Percentiles rank a stretch among this genome's conserved stretches.
Conservation (phyloP, 2,888 invertebrate species). For the Trichopria drosophilae region DNA sequence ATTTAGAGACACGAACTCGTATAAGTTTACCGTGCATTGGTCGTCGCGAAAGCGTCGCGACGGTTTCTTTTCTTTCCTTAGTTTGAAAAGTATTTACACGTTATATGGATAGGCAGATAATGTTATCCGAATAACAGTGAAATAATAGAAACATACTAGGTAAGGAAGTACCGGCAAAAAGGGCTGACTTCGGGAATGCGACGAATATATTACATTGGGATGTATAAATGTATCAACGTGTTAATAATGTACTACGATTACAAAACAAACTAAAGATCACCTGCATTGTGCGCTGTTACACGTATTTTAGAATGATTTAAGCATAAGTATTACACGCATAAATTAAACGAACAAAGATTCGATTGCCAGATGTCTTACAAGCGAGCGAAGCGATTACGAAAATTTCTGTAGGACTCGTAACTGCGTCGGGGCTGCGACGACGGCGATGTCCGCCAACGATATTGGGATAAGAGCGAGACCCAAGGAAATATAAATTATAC, state of each 20-base stretch:
- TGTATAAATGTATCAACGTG: conserved; percentile 28
- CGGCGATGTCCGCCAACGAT: no score
- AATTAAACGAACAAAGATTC: conserved; percentile 10
- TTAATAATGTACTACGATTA: conserved; percentile 21
- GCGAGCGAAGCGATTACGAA: conserved; percentile 14
- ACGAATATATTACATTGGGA: conserved; percentile 23
- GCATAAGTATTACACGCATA: conserved; percentile 12
- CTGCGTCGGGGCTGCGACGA: no score
- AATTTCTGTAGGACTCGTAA: no score
- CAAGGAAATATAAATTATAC: conserved; percentile 44
- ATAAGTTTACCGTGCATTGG: no score
- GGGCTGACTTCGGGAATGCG: conserved; percentile 8
- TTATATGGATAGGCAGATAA: conserved; percentile 47
- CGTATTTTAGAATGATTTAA: conserved; percentile 25
- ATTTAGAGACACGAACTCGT: no score
- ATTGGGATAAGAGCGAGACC: conserved; percentile 31
- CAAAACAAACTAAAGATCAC: conserved; percentile 11
- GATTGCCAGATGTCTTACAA: conserved; percentile 17
- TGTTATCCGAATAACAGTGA: conserved; percentile 53
- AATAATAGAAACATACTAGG: conserved; percentile 57
- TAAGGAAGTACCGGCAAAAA: conserved; percentile 41
- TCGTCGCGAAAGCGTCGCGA: background rate
- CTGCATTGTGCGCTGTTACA: conserved; percentile 14
- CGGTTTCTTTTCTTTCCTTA: conserved; percentile 8
- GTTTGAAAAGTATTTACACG: conserved; percentile 37